These are phyloP conservation scores for Hylaeus anthracinus DNA, from an alignment of 1,140 invertebrate genomes.

Conservation along the genomic window DNA sequence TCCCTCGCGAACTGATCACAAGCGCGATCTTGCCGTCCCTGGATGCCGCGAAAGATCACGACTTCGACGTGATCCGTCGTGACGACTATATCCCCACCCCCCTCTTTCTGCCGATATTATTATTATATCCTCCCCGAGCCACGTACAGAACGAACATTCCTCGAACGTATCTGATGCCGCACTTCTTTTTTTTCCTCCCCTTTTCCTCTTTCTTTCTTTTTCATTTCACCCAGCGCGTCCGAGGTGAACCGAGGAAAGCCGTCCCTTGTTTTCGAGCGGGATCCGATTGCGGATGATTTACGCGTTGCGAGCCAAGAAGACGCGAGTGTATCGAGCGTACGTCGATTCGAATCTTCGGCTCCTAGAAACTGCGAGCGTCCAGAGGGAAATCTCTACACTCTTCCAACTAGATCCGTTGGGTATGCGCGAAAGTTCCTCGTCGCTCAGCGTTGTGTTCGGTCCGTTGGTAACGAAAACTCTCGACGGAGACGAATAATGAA, in stretches of 20 bases:
- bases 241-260: constrained; percentile 14
- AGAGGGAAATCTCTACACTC: neutral
- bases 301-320: neutral
- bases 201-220: neutral
- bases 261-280: constrained; percentile 14
- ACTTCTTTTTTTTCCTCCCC: constrained; percentile 22
- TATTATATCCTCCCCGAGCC: constrained; percentile 63
- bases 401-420: neutral
- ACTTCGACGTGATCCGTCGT: constrained; percentile 73
- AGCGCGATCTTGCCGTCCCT: constrained; percentile 69
- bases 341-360: neutral
- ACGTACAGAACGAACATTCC: constrained; percentile 63
- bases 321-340: neutral
- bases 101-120: constrained; percentile 57
- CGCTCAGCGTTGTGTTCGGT: too few species aligned
- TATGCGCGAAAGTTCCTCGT: too few species aligned
- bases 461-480: too few species aligned
- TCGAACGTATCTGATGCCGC: constrained; percentile 51
- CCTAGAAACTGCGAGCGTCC: neutral
- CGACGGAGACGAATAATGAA: too few species aligned
- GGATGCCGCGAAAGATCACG: constrained; percentile 62
- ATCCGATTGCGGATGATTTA: constrained; percentile 43
- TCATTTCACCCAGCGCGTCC: neutral
- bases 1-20: constrained; percentile 70
- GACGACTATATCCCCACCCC: constrained; percentile 67